These are phyloP conservation scores for Morpho achilles DNA, from an alignment of 2,888 invertebrate genomes.

Conservation along the genomic window DNA sequence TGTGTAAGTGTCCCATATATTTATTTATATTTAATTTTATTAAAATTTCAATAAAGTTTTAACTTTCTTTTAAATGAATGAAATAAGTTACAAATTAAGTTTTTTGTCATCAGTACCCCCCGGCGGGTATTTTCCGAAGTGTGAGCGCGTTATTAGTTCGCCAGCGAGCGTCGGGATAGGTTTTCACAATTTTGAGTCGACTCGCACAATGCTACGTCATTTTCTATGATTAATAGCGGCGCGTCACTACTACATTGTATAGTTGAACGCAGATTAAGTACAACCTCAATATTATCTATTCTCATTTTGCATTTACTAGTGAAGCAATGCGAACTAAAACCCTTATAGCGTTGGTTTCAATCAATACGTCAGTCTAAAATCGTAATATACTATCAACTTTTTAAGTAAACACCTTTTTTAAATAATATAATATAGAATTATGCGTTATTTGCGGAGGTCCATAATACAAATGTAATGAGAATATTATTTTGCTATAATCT, in stretches of 20 bases:
- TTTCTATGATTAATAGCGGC: constrained; percentile 75
- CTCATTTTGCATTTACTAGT: not conserved
- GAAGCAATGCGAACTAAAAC: no score
- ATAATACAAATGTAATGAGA: no score
- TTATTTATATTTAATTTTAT: no score
- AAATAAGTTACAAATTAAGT: constrained; percentile 9
- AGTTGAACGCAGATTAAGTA: constrained; percentile 29
- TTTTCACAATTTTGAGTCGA: constrained; percentile 76
- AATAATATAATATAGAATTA: no score
- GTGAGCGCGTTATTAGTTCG: constrained; percentile 74
- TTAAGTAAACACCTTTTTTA: no score
- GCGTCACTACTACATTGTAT: constrained; percentile 37
- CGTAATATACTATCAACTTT: no score
- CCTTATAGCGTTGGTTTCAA: no score
- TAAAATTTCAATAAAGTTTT: no score
- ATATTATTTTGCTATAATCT: no score
- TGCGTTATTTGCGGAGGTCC: no score
- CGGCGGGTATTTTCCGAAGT: constrained; percentile 60
- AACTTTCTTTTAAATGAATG: not conserved
- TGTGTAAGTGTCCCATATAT: no score
- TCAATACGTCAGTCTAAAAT: no score
- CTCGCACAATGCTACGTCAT: constrained; percentile 68
- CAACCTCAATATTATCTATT: constrained; percentile 23
- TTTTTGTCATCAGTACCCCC: constrained; percentile 56
- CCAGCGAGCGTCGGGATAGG: constrained; percentile 58